Percentiles rank a stretch among this genome's conserved stretches.
Conservation (phyloP, 2,113 vertebrate species). For the Campylorhamphus procurvoides region DNA sequence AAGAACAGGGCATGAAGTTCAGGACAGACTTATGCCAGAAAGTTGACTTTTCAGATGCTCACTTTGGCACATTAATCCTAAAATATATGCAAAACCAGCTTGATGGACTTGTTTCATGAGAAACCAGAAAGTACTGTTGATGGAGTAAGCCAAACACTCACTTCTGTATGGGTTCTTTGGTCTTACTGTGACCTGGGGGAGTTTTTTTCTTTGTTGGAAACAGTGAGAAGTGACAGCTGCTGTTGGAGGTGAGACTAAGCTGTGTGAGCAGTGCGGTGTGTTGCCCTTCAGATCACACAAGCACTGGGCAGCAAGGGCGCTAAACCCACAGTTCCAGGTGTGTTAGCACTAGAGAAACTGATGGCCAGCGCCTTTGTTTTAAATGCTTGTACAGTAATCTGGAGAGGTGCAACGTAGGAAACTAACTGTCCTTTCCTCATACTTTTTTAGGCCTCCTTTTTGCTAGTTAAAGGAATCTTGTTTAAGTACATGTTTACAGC, state of each 20-base stretch:
- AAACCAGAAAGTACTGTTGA: neutral
- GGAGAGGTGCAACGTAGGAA: neutral
- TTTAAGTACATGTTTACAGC: neutral
- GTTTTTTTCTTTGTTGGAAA: neutral
- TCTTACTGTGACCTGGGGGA: neutral
- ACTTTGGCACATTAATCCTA: neutral
- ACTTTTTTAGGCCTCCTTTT: neutral
- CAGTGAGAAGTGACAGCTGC: accelerated
- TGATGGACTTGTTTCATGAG: neutral
- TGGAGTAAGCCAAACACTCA: accelerated
- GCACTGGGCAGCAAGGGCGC: neutral
- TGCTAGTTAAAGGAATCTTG: neutral
- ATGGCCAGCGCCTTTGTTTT: neutral
- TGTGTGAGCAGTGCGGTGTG: accelerated
- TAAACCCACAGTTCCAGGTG: neutral
- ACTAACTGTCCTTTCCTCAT: accelerated
- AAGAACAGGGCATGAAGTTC: neutral
- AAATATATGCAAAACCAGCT: neutral
- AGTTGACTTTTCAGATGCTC: neutral
- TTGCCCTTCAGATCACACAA: neutral
- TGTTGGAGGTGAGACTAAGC: neutral
- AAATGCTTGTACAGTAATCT: neutral
- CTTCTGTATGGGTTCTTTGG: accelerated
- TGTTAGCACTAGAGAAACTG: neutral
- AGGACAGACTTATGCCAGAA: neutral